These are phyloP conservation scores for Epinotia brunnichana DNA, from an alignment of 2,888 invertebrate genomes.

Conservation along the genomic window DNA sequence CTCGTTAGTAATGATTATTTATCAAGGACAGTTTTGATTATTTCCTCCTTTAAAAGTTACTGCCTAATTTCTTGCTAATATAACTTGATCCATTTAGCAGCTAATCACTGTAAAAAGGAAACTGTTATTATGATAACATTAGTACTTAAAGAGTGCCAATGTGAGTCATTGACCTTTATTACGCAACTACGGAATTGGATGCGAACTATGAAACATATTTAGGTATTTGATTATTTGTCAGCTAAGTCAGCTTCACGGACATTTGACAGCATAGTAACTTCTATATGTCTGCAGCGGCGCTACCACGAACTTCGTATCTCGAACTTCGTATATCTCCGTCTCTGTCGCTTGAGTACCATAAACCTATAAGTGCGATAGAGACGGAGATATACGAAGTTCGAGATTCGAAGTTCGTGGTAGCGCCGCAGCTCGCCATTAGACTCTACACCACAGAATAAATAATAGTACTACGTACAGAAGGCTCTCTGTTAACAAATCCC, in stretches of 20 bases:
- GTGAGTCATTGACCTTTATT: not conserved
- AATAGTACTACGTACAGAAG: no score
- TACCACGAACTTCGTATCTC: no score
- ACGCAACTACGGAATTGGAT: not conserved
- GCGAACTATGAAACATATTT: not conserved
- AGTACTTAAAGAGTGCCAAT: not conserved
- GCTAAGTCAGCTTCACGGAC: not conserved
- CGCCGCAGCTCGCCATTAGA: not conserved
- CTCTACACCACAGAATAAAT: no score
- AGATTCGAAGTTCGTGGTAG: no score
- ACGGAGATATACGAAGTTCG: no score
- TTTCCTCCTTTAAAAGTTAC: not conserved
- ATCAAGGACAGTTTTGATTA: not conserved
- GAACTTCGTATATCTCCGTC: no score
- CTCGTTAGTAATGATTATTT: not conserved
- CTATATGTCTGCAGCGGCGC: not conserved
- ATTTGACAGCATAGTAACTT: not conserved
- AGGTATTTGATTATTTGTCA: not conserved
- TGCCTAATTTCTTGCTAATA: not conserved
- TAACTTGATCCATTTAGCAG: not conserved
- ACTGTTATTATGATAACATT: not conserved
- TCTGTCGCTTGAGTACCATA: no score
- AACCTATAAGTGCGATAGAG: no score
- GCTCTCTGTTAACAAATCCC: no score
- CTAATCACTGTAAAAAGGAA: not conserved